Percentiles rank a stretch among this genome's conserved stretches.
These are phyloP conservation scores for Phocoena sinus DNA, from an alignment of 2,113 vertebrate species.

Conservation along the genomic window DNA sequence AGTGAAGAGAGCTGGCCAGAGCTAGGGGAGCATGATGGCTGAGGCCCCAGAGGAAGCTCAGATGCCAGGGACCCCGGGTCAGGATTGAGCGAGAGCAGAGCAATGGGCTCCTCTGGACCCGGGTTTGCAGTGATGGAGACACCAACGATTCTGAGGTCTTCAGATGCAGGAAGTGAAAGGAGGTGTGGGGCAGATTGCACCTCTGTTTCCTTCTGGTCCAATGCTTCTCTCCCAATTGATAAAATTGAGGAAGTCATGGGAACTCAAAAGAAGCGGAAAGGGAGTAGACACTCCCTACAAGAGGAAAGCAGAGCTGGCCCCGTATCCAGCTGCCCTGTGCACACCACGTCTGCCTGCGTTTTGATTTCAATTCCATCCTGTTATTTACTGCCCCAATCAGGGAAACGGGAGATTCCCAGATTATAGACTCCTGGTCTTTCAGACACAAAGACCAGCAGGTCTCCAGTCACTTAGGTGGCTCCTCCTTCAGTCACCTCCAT, in stretches of 20 bases:
- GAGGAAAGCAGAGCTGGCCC: background rate
- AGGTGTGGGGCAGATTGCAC: background rate
- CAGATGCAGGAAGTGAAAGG: background rate
- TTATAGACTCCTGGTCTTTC: background rate
- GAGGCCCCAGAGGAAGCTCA: background rate
- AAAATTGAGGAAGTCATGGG: slow-evolving; percentile 31
- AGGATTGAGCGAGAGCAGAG: background rate
- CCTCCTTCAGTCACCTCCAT: background rate
- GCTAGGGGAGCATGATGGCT: background rate
- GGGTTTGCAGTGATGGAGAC: background rate
- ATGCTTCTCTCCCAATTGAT: background rate
- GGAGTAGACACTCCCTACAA: background rate
- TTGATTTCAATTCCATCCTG: background rate
- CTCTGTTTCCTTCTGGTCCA: background rate
- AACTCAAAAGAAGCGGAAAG: background rate
- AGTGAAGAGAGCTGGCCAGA: background rate
- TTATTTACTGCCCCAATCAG: background rate
- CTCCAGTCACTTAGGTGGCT: background rate
- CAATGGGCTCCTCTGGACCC: background rate
- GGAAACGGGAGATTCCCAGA: background rate
- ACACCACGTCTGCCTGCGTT: background rate
- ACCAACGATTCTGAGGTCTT: background rate
- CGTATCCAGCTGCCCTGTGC: fast-evolving
- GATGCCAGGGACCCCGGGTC: background rate
- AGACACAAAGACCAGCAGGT: background rate